Evolutionary conservation across 2,888 invertebrate genomes (phyloP), one percentile per base, ranked within the genome.

Genomic region (Acleris literana): DNA sequence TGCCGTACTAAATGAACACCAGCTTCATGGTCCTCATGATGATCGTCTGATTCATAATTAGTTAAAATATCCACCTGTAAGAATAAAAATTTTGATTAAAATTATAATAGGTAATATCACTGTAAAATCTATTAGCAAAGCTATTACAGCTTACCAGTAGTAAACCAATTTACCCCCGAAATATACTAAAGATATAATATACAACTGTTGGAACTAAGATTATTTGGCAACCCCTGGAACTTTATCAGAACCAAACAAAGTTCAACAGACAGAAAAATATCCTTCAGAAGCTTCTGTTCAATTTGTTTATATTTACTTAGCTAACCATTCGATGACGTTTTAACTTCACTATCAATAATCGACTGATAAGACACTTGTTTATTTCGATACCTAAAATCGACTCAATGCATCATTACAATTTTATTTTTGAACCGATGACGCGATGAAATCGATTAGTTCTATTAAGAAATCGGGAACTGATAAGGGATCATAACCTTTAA

Each of bases 41-140:
- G 74, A 22, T 84, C 79, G 9, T 81, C 86, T 0, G 75, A 70
- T 22, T 88, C 89, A 4, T 85, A 82, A 59, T 80, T 78, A 46
- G 84, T 83, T 65, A 84, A 67, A 0, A 83, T 81, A 63, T 90
- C 86, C 54, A 88, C 84, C 90, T 90, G 77, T 33, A 81, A 80
- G 43, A 63, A 54, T 58, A 53, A 33, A 76, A 48, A 1, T 4
- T 4, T 13, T 4, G 39, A 3, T 25, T 25, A 25, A 6, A 1
- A 25, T 25, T 6, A 25, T 6, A 25, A 6, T 25, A n/a, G n/a
- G n/a, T n/a, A 25, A 25, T 6, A 29, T 43, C 33, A 9, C 22
- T n/a, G 18, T 48, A n/a, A 48, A 48, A n/a, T 43, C 16, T 16
- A 43, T 16, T 43, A 43, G 16, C 43, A 43, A 25, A 25, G 25